phyloP scores from a whole-genome alignment of 2,888 invertebrate species.

The Gari tellinella region DNA sequence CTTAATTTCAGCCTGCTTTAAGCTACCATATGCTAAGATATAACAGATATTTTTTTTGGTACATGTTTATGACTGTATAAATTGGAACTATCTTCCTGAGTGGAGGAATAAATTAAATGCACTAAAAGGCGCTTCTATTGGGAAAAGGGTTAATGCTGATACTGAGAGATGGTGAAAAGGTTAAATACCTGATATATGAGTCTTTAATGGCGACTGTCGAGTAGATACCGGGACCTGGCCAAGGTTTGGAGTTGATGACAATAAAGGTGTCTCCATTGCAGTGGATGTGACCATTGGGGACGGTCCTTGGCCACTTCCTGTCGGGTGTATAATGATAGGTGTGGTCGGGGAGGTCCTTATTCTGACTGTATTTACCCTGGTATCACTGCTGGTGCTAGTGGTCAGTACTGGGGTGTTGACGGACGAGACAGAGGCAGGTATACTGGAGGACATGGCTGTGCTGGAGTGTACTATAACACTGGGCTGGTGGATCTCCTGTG shows the following conservation, averaged over 20 bases:
- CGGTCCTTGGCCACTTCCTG: slow-evolving; percentile 20
- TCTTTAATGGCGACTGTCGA: no score
- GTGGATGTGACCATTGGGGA: slow-evolving; percentile 5
- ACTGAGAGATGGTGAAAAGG: no score
- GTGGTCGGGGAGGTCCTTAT: slow-evolving; percentile 27
- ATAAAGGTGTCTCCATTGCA: no score
- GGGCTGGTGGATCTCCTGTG: slow-evolving; percentile 70
- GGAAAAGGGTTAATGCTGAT: no score
- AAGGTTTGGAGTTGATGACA: not conserved
- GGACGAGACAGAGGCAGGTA: slow-evolving; percentile 6
- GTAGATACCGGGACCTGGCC: not conserved
- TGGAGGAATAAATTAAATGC: no score
- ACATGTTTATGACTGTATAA: no score
- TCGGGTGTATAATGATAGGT: slow-evolving; percentile 40
- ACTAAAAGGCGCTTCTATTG: no score
- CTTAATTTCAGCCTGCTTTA: no score
- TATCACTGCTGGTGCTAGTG: slow-evolving; percentile 22
- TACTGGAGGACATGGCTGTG: slow-evolving; percentile 58
- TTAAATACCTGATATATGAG: no score
- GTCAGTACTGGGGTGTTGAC: not conserved
- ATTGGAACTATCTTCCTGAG: no score
- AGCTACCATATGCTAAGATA: no score
- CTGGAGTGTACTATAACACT: slow-evolving; percentile 84
- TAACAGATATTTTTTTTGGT: no score
- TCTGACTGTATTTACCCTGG: slow-evolving; percentile 17